Evolutionary conservation across 2,888 invertebrate genomes (phyloP).

Genomic region (Megaustenia siamemsis): DNA sequence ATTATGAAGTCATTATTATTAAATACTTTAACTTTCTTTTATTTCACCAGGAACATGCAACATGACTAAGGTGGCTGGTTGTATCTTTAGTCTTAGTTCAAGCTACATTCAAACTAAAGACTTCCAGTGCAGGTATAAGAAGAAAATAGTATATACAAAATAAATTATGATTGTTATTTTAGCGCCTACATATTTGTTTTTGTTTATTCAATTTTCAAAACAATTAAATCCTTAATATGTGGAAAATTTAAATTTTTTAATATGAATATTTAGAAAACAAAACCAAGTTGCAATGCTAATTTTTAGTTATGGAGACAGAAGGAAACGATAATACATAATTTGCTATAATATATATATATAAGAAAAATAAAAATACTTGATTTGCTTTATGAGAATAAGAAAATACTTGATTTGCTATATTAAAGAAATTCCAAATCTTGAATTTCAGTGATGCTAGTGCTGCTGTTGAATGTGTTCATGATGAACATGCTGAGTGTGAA

Average conservation of each 20-base stretch:
- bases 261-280: too few relatives aligned
- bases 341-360: too few relatives aligned
- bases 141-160: neutral
- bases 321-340: too few relatives aligned
- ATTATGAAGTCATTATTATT: too few relatives aligned
- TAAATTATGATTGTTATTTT: neutral
- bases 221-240: neutral
- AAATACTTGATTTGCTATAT: too few relatives aligned
- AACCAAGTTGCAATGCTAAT: too few relatives aligned
- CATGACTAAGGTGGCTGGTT: neutral
- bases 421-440: neutral
- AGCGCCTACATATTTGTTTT: neutral
- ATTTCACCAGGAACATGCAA: constrained; percentile 30
- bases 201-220: neutral
- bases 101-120: constrained; percentile 4
- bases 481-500: neutral
- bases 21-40: too few relatives aligned
- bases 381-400: too few relatives aligned
- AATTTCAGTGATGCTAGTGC: constrained; percentile 13
- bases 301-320: too few relatives aligned
- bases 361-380: too few relatives aligned
- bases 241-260: too few relatives aligned
- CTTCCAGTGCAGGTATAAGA: constrained; percentile 43
- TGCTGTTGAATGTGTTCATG: constrained; percentile 9
- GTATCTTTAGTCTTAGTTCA: constrained; percentile 25